Evolutionary conservation across 2,797 vertebrate genomes (phyloP), one percentile per base, ranked within the genome.

Genomic region (Tragelaphus oryx): DNA sequence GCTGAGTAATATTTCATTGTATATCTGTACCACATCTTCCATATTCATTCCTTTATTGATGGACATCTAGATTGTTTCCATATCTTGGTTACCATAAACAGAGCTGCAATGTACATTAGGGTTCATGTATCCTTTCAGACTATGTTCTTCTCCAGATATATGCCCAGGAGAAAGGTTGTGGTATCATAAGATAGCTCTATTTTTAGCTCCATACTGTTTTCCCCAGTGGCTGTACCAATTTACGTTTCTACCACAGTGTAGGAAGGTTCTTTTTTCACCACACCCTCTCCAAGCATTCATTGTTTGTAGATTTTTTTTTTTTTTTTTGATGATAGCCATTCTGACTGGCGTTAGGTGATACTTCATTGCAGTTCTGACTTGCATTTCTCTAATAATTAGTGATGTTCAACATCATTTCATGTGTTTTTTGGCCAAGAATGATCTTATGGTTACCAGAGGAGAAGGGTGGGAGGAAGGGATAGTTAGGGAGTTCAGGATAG

Each of bases 91-190:
- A 71, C 11, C 11, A 1, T 22, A 41, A 71, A 71, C 68, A 41
- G 37, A 22, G 37, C 20, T 24, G 68, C 37, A 22, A 41, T 71
- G 68, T 41, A 71, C 37, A 41, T 24, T 71, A 7, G 5, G 68
- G 37, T 13, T 20, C 11, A 41, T 24, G 68, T 24, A 41, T 71
- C 68, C 33, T 41, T 71, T 41, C 37, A 71, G 33, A 71, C 20
- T 6, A 6, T 41, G 20, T 7, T 41, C 4, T 71, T 71, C 37
- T 71, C 68, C 13, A 24, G 68, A 41, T 41, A 41, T 41, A 71
- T 71, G 37, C 11, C 20, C 20, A 41, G 1, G 68, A 24, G 20
- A 12, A 41, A 41, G 11, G 20, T 7, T 71, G 68, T 0, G 0
- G 33, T 12, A 5, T 71, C 37, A 41, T 41, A 41, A 7, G 1